Conservation (phyloP, 2,888 invertebrate species). For the Automeris io region DNA sequence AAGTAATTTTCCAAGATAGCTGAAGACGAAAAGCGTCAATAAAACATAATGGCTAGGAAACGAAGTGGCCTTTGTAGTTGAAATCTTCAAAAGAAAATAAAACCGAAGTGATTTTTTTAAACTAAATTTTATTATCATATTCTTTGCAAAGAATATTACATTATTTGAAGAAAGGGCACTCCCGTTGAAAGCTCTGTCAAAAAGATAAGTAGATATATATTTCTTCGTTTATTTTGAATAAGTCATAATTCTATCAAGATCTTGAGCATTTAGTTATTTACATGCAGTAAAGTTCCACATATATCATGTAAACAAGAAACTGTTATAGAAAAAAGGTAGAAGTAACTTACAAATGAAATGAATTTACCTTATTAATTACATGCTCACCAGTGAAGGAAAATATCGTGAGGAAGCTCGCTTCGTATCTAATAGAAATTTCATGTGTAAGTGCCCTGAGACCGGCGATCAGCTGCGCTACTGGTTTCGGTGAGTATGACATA, state of each 20-base stretch:
- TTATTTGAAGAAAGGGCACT: conserved; percentile 32
- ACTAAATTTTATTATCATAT: conserved; percentile 33
- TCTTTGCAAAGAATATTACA: conserved; percentile 30
- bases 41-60: conserved; percentile 14
- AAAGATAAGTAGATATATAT: conserved; percentile 6
- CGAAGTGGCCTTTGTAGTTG: conserved; percentile 10
- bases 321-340: too few species aligned
- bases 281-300: too few species aligned
- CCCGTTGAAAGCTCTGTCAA: conserved; percentile 16
- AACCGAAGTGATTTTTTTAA: conserved; percentile 23
- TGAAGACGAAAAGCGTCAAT: conserved; percentile 9
- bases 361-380: too few species aligned
- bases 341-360: too few species aligned
- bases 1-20: conserved; percentile 2
- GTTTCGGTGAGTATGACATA: too few species aligned
- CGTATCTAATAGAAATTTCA: too few species aligned
- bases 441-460: too few species aligned
- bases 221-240: conserved; percentile 8
- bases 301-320: too few species aligned
- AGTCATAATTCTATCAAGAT: conserved; percentile 1
- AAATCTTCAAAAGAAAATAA: conserved; percentile 23
- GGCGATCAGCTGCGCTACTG: too few species aligned
- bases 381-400: too few species aligned
- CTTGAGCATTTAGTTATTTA: too few species aligned
- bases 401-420: too few species aligned